These are phyloP conservation scores for Drosophila biarmipes DNA, from an alignment of 1,140 invertebrate species.

Conservation along the genomic window DNA sequence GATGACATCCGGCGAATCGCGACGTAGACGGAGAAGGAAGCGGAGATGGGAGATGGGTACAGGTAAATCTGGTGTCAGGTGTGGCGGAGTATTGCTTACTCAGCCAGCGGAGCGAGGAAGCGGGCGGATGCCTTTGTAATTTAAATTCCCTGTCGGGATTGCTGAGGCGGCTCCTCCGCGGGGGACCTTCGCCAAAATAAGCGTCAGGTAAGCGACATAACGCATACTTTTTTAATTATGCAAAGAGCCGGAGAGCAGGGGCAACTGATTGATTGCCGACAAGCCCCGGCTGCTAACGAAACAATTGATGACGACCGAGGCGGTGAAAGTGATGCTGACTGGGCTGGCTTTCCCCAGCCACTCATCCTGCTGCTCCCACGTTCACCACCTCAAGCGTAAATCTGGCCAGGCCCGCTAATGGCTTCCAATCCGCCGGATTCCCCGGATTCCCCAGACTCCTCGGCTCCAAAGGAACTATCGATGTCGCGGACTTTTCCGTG, in stretches of 20 bases:
- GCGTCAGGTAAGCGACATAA: slow-evolving; percentile 59
- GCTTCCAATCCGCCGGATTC: slow-evolving; percentile 20
- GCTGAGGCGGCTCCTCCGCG: slow-evolving; percentile 26
- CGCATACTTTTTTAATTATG: slow-evolving; percentile 80
- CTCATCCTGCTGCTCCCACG: neutral
- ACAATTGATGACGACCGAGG: slow-evolving; percentile 50
- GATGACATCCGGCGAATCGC: slow-evolving; percentile 1
- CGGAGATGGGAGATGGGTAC: neutral
- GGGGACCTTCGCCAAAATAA: slow-evolving; percentile 42
- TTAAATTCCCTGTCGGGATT: slow-evolving; percentile 53
- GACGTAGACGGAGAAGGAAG: neutral
- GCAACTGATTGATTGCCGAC: slow-evolving; percentile 72
- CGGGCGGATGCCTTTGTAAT: slow-evolving; percentile 41
- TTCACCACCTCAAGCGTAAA: slow-evolving; percentile 25
- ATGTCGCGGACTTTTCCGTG: slow-evolving; percentile 37
- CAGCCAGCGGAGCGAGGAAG: slow-evolving; percentile 16
- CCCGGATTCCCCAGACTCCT: neutral
- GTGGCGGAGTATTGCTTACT: slow-evolving; percentile 32
- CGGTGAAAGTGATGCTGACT: slow-evolving; percentile 25
- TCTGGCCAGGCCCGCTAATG: slow-evolving; percentile 38
- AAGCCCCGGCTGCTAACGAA: slow-evolving; percentile 39
- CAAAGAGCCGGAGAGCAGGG: slow-evolving; percentile 61
- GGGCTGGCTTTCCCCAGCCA: neutral
- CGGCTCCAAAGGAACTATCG: slow-evolving; percentile 37
- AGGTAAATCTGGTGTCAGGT: slow-evolving; percentile 38